These are phyloP conservation scores for Venusia cambrica DNA, from an alignment of 2,888 invertebrate species.

Conservation along the genomic window DNA sequence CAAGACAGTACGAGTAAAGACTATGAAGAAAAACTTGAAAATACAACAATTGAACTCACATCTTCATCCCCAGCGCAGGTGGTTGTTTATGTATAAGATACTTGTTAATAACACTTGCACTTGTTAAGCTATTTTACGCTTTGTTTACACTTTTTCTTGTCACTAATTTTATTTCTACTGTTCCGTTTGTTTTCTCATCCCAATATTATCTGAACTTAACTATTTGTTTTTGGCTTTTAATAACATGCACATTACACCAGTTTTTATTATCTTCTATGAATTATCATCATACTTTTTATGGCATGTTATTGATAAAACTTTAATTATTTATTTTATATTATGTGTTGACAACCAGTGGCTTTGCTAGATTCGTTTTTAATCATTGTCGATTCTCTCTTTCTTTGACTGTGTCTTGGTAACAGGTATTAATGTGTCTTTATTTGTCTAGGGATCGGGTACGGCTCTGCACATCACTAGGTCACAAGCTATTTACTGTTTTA, in stretches of 20 bases:
- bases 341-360: too few relatives aligned
- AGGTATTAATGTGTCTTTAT: slow-evolving; percentile 28
- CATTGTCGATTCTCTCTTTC: slow-evolving; percentile 7
- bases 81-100: slow-evolving; percentile 34
- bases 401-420: slow-evolving; percentile 14
- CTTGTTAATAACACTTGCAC: slow-evolving; percentile 22
- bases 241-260: too few relatives aligned
- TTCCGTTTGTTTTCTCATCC: too few relatives aligned
- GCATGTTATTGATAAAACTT: too few relatives aligned
- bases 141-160: slow-evolving; percentile 8
- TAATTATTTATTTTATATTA: too few relatives aligned
- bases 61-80: slow-evolving; percentile 37
- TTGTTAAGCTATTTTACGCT: slow-evolving; percentile 6
- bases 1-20: background rate
- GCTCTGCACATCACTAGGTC: slow-evolving; percentile 22
- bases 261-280: too few relatives aligned
- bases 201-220: too few relatives aligned
- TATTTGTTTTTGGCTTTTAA: too few relatives aligned
- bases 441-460: slow-evolving; percentile 44
- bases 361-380: slow-evolving; percentile 1
- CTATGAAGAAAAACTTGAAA: slow-evolving; percentile 3
- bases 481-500: slow-evolving; percentile 22
- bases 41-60: slow-evolving; percentile 27
- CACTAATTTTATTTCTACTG: slow-evolving; percentile 8
- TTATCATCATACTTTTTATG: too few relatives aligned